Percentiles rank a stretch among this genome's conserved stretches.
These are phyloP conservation scores for Sphaerodactylus townsendi DNA, from an alignment of 2,113 vertebrate species.

Conservation along the genomic window DNA sequence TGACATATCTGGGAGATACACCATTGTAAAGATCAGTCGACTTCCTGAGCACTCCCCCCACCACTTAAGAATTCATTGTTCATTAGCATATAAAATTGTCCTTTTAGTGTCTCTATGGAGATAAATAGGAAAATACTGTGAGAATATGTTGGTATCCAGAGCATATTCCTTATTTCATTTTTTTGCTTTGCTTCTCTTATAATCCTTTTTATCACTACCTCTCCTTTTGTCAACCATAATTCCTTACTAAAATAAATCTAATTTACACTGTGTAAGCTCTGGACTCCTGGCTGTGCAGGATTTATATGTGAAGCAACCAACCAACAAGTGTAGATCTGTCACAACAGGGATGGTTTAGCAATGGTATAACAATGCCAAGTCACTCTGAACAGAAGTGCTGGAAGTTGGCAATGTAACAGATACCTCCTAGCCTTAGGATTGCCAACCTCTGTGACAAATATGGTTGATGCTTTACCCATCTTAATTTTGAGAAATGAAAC, in stretches of 20 bases:
- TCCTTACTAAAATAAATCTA: constrained; percentile 8
- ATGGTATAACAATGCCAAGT: accelerated
- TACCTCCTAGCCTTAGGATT: neutral
- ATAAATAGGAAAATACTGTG: neutral
- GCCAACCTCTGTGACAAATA: neutral
- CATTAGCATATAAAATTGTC: constrained; percentile 27
- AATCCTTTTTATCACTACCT: neutral
- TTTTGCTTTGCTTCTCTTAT: constrained; percentile 2
- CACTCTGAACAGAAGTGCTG: neutral
- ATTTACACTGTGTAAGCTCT: constrained; percentile 23
- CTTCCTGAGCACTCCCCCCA: too few relatives aligned
- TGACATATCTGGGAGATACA: too few relatives aligned
- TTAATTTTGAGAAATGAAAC: constrained; percentile 12
- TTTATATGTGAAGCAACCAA: neutral
- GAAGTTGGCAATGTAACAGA: neutral
- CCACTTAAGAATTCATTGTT: too few relatives aligned
- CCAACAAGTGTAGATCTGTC: neutral
- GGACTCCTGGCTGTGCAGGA: neutral
- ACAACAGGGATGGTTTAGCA: accelerated
- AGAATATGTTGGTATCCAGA: neutral
- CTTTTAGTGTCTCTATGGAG: too few relatives aligned
- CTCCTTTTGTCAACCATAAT: neutral
- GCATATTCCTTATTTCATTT: neutral
- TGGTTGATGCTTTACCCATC: neutral
- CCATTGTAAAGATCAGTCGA: too few relatives aligned